Base-by-base conservation (phyloP, 2,888 invertebrate genomes). In the Trichogramma evanescens region DNA sequence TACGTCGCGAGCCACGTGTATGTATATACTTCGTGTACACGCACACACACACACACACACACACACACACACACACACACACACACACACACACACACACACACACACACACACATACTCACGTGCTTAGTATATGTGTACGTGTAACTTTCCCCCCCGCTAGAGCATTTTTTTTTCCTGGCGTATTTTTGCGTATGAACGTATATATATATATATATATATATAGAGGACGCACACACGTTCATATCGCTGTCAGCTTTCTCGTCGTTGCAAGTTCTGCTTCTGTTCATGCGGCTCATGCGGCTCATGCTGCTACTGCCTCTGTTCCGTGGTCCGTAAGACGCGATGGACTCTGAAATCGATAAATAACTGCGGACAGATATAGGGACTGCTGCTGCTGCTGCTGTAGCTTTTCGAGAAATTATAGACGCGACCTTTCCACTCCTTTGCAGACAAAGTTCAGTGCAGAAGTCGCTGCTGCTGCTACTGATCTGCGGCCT, bases 1-100 rank as follows among this genome's bases (percentile, higher is more conserved):
- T 77, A 75, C 75, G 71, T 71, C 70, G 54, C 59, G 58, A 49
- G 53, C 56, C 46, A 39, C 39, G 10, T 45, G 40, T 50, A 5
- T 9, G 13, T 26, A 38, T 39, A 39, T 48, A 10, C 50, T 45
- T 38, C 42, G 38, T 10, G 44, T 57, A 40, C 49, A 50, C 55
- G 54, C 62, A 50, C 49, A 55, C 44, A 55, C 50, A 53, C 38
- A 40, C 40, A 51, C 45, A 48, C 46, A 58, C 42, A 50, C 10
- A 41, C 50, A 43, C 54, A 50, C 54, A 42, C 57, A 42, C 38
- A 40, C 46, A 54, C 46, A 7, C 45, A n/a, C n/a, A n/a, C n/a
- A n/a, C n/a, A 40, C 49, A 50, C 55, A 52, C 62, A 50, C 49
- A 55, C 44, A 55, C 50, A 53, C 38, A 40, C 40, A 51, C 45